phyloP scores from a whole-genome alignment of 2,797 vertebrate species.

The Amblyraja radiata region DNA sequence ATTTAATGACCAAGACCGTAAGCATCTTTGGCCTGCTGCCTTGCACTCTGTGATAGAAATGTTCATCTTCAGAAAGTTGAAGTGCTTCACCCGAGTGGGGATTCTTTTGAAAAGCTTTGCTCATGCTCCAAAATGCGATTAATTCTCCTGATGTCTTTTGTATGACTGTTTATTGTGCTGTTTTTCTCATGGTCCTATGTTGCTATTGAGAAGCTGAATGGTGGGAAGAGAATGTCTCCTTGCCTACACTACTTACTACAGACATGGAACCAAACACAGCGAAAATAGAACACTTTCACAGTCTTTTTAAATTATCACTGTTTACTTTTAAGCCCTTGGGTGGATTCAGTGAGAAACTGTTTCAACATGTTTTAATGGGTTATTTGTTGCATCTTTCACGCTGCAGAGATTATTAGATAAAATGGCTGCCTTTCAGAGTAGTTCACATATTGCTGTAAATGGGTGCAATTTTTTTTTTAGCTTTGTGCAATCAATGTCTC shows the following conservation, averaged over 20 bases:
- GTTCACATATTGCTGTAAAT: not conserved
- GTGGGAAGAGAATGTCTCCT: not conserved
- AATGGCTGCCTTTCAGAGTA: not conserved
- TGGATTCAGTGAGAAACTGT: not conserved
- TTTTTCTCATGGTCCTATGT: not conserved
- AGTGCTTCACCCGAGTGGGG: not conserved
- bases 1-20: not conserved
- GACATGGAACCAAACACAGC: not conserved
- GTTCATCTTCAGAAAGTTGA: not conserved
- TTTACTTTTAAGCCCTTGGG: constrained; percentile 5
- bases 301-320: not conserved
- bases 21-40: not conserved
- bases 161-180: not conserved
- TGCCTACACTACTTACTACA: not conserved
- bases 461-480: too few relatives aligned
- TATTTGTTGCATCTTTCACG: not conserved
- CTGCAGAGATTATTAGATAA: not conserved
- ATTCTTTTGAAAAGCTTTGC: not conserved
- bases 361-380: not conserved
- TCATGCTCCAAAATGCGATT: not conserved
- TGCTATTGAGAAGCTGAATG: not conserved
- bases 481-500: not conserved
- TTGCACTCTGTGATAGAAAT: not conserved
- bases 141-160: not conserved
- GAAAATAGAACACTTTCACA: not conserved